Evolutionary conservation across 2,113 vertebrate genomes (phyloP).

Genomic region (Charadrius vociferus): DNA sequence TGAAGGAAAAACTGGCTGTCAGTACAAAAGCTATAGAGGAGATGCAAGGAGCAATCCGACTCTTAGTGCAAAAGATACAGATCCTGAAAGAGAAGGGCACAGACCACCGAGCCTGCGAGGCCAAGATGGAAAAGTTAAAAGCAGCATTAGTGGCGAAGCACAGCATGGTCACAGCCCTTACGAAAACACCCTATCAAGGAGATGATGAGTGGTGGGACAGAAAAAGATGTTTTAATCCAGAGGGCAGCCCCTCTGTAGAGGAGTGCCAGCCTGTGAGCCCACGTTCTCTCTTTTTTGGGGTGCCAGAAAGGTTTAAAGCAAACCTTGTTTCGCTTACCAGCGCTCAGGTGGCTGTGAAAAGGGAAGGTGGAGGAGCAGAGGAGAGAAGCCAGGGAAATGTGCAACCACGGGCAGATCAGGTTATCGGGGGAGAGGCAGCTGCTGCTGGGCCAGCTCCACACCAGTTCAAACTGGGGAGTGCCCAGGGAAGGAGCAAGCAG

Average conservation of each 20-base stretch:
- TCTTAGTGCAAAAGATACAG: constrained; percentile 21
- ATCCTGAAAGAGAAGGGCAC: neutral
- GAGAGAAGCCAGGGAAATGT: neutral
- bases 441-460: fast-evolving
- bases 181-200: neutral
- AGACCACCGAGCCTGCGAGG: constrained; percentile 6
- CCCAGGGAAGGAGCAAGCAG: neutral
- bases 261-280: neutral
- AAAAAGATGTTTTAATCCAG: neutral
- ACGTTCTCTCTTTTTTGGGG: fast-evolving
- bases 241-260: neutral
- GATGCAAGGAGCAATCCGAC: neutral
- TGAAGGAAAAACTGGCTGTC: constrained; percentile 28
- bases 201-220: neutral
- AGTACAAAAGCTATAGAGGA: constrained; percentile 6
- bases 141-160: neutral
- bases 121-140: constrained; percentile 1
- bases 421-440: fast-evolving
- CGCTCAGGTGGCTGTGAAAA: neutral
- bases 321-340: fast-evolving
- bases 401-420: neutral
- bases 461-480: neutral
- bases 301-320: neutral
- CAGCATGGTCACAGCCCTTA: fast-evolving
- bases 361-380: neutral